Base-by-base conservation (phyloP, 2,797 vertebrate species). In the Argentina silus region DNA sequence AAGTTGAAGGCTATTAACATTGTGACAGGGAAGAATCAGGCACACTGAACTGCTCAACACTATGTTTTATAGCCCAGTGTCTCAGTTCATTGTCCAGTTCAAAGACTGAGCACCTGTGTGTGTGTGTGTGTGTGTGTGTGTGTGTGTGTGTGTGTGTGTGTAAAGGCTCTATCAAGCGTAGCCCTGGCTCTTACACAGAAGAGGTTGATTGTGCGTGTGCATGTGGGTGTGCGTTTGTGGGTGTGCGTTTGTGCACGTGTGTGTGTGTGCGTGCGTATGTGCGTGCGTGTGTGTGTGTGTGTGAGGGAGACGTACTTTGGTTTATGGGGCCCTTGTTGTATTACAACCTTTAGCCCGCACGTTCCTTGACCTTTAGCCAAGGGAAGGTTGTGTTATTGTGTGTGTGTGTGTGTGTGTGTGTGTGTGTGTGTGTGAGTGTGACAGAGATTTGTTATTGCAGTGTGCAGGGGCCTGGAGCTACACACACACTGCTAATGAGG, bases 261-360 rank as follows among this genome's bases (percentile, higher is more conserved):
- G 57, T 55, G 42, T 59, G 51, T 63, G 64, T 68, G 71, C 76
- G 75, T 78, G 75, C 50, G 61, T 77, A 11, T 72, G 74, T n/a
- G 48, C 19, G 21, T 57, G 50, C 27, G 27, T 70, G 61, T 56
- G 21, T 53, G 15, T 60, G 44, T 36, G n/a, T 59, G 21, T 66
- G 42, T 70, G 48, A 44, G 57, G 36, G 45, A 57, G 45, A 44
- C 21, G 23, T 77, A 93, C 95, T 95, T 95, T 95, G 94, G 92
- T 96, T 96, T 95, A 96, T 93, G 85, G 86, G 85, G 67, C 50
- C 81, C 80, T 90, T 83, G 90, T 91, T 93, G 88, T 83, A 84
- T 87, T 72, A 17, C 75, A 85, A 92, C 92, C 93, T 94, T 95
- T 94, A 92, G 12, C 72, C 88, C 71, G 77, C 75, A 80, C 75